Percentiles rank a stretch among this genome's conserved stretches.
phyloP scores from a whole-genome alignment of 2,113 vertebrate genomes.

The Ptilonorhynchus violaceus region DNA sequence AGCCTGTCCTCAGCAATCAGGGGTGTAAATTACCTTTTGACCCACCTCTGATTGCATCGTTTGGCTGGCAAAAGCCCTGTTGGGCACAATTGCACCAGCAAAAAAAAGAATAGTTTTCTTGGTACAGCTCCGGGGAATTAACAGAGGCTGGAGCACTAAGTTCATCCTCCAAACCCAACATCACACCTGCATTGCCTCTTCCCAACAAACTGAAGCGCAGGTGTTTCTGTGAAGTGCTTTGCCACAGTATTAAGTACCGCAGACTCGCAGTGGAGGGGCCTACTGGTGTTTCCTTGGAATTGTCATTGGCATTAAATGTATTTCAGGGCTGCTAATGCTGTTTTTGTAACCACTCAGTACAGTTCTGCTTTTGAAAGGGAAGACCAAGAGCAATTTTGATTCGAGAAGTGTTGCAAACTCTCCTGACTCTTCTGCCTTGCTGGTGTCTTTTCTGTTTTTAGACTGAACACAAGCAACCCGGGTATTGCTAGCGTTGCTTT shows the following conservation, averaged over 20 bases:
- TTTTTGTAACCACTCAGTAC: background rate
- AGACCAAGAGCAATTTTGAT: background rate
- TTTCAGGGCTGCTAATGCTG: background rate
- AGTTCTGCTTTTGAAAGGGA: background rate
- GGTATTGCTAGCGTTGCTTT: background rate
- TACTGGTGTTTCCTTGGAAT: background rate
- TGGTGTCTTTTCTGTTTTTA: background rate
- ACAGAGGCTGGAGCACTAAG: background rate
- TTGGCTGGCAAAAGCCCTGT: background rate
- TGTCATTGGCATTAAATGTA: background rate
- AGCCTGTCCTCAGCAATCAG: background rate
- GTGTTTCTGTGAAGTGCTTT: background rate
- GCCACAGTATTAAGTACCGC: no score
- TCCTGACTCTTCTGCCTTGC: background rate
- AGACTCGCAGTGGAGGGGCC: background rate
- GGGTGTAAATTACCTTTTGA: background rate
- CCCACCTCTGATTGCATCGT: background rate
- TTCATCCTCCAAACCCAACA: background rate
- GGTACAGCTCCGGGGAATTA: background rate
- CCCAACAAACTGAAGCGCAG: background rate
- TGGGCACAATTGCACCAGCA: background rate
- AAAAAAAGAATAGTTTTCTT: background rate
- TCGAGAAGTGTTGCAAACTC: background rate
- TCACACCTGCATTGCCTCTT: background rate
- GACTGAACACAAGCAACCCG: background rate